These are phyloP conservation scores for Melanostoma mellinum DNA, from an alignment of 2,888 invertebrate species.

Conservation along the genomic window DNA sequence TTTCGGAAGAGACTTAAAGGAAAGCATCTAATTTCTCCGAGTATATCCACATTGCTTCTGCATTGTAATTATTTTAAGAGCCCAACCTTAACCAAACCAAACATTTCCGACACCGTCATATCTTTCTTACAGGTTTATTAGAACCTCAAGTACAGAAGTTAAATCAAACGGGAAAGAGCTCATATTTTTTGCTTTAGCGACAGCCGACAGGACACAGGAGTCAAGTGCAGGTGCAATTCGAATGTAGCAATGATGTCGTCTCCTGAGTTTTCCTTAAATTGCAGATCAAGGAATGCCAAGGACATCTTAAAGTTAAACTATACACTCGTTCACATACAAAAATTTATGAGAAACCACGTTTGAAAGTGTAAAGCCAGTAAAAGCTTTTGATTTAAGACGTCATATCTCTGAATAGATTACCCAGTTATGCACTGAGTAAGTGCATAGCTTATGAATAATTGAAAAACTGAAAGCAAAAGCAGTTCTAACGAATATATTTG, in stretches of 20 bases:
- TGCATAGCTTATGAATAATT: constrained; percentile 51
- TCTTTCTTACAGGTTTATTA: too few species aligned
- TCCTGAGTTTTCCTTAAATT: constrained; percentile 64
- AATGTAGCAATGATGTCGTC: constrained; percentile 9
- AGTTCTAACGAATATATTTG: constrained; percentile 36
- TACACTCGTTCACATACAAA: constrained; percentile 17
- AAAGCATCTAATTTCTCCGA: too few species aligned
- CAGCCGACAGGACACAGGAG: constrained; percentile 32
- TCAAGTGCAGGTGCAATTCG: constrained; percentile 14
- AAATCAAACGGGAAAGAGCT: constrained; percentile 14
- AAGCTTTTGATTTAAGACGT: constrained; percentile 6
- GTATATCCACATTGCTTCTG: too few species aligned
- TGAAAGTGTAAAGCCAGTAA: not conserved
- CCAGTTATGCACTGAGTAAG: constrained; percentile 20
- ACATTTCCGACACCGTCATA: too few species aligned
- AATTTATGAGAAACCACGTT: not conserved
- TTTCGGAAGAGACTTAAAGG: too few species aligned
- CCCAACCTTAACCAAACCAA: too few species aligned
- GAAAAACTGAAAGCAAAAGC: constrained; percentile 2
- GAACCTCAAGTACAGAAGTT: not conserved
- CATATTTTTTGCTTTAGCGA: not conserved
- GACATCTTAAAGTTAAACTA: constrained; percentile 49
- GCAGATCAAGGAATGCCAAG: constrained; percentile 68
- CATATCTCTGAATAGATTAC: constrained; percentile 5
- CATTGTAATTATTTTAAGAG: too few species aligned